phyloP scores from a whole-genome alignment of 2,113 vertebrate species.

The Cyanoderma ruficeps region DNA sequence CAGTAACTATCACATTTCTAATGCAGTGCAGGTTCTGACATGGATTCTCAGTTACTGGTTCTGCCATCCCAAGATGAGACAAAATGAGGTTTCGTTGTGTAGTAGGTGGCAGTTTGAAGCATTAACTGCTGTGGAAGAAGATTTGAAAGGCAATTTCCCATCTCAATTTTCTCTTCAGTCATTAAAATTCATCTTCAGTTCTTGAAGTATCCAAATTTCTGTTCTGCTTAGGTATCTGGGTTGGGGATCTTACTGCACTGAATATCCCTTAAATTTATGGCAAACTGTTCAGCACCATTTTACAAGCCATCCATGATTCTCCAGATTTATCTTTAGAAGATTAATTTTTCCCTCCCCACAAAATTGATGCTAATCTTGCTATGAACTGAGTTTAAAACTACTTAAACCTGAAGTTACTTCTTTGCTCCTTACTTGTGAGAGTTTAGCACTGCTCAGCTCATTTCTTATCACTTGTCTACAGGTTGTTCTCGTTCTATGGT shows the following conservation, averaged over 20 bases:
- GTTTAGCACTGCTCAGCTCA: not conserved
- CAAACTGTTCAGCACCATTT: not conserved
- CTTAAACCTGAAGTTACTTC: not conserved
- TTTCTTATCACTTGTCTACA: not conserved
- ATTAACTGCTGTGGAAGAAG: slow-evolving; percentile 51
- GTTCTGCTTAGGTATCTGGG: slow-evolving; percentile 18
- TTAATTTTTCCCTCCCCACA: not conserved
- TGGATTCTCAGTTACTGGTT: not conserved
- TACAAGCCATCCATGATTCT: not conserved
- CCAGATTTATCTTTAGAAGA: slow-evolving; percentile 40
- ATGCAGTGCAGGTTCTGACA: not conserved
- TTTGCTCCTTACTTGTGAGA: not conserved
- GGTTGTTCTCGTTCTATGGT: not conserved
- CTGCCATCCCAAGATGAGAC: slow-evolving; percentile 39
- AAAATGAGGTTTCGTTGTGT: slow-evolving; percentile 21
- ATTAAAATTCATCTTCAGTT: slow-evolving; percentile 62
- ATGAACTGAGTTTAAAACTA: not conserved
- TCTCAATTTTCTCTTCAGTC: slow-evolving; percentile 61
- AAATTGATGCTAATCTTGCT: not conserved
- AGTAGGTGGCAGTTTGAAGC: slow-evolving; percentile 51
- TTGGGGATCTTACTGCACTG: slow-evolving; percentile 10
- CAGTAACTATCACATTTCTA: not conserved
- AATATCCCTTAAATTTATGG: slow-evolving; percentile 10
- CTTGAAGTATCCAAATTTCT: slow-evolving; percentile 39
- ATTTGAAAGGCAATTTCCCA: slow-evolving; percentile 60